phyloP scores from a whole-genome alignment of 1,140 invertebrate species.

The Acromyrmex charruanus region DNA sequence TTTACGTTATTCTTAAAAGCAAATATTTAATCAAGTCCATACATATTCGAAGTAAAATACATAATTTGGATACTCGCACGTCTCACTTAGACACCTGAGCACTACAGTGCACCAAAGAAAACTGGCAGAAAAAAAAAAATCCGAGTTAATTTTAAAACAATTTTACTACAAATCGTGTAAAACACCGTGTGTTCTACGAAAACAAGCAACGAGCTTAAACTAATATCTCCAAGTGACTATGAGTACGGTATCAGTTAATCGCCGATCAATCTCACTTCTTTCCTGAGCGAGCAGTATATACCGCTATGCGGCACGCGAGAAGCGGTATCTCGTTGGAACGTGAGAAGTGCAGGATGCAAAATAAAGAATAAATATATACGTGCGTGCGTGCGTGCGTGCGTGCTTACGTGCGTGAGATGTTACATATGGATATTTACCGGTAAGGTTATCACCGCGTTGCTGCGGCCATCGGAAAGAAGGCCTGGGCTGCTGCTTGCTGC shows the following conservation, averaged over 20 bases:
- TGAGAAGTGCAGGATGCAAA: conserved; percentile 53
- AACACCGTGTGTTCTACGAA: background rate
- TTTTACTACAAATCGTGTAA: background rate
- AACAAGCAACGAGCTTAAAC: background rate
- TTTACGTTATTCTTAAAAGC: background rate
- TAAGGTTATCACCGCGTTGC: conserved; percentile 86
- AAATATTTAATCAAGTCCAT: background rate
- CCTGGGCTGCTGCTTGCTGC: conserved; percentile 87
- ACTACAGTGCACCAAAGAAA: background rate
- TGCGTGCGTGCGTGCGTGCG: conserved; percentile 6
- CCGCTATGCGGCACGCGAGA: conserved; percentile 43
- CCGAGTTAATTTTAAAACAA: background rate
- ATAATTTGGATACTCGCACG: background rate
- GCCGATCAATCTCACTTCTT: conserved; percentile 28
- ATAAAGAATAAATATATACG: conserved; percentile 30
- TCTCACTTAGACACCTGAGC: background rate
- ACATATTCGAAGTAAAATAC: background rate
- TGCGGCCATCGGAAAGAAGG: conserved; percentile 87
- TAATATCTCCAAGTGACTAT: conserved; percentile 17
- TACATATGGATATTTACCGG: conserved; percentile 84
- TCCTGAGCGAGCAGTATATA: conserved; percentile 62
- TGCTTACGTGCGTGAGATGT: conserved; percentile 59
- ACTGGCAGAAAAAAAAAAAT: background rate
- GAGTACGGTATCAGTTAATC: conserved; percentile 32
- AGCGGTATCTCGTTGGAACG: conserved; percentile 38